phyloP scores from a whole-genome alignment of 2,888 invertebrate species.

The Escarpia spicata region DNA sequence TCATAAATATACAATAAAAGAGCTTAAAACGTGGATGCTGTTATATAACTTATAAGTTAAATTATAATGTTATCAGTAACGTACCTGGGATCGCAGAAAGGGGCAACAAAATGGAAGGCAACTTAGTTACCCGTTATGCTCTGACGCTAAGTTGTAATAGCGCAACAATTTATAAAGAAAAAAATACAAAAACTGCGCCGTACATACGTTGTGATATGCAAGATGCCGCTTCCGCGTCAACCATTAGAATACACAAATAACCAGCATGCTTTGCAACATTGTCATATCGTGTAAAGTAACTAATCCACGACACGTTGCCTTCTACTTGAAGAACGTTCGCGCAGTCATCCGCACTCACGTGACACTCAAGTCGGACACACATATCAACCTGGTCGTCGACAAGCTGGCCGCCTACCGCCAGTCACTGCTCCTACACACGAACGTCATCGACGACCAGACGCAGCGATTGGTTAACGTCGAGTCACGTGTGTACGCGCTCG shows the following conservation, averaged over 20 bases:
- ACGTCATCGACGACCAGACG: constrained; percentile 42
- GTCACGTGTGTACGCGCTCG: constrained; percentile 46
- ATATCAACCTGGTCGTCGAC: constrained; percentile 60
- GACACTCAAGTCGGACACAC: constrained; percentile 58
- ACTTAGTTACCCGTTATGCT: no score
- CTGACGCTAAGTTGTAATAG: no score
- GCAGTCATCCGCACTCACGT: constrained; percentile 61
- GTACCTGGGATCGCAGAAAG: no score
- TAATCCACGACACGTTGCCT: background rate
- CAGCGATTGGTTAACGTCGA: constrained; percentile 36
- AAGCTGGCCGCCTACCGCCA: constrained; percentile 48
- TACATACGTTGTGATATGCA: background rate
- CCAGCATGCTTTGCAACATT: background rate
- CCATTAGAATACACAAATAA: background rate
- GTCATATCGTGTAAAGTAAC: background rate
- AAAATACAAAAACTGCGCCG: no score
- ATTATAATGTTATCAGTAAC: no score
- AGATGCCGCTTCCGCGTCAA: background rate
- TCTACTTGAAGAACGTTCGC: constrained; percentile 30
- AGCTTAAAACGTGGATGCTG: no score
- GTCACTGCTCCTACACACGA: constrained; percentile 40
- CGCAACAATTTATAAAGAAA: no score
- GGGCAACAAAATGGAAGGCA: no score
- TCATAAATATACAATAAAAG: background rate
- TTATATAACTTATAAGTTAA: no score